Base-by-base conservation (phyloP, 2,888 invertebrate species). In the Caenorhabditis japonica region DNA sequence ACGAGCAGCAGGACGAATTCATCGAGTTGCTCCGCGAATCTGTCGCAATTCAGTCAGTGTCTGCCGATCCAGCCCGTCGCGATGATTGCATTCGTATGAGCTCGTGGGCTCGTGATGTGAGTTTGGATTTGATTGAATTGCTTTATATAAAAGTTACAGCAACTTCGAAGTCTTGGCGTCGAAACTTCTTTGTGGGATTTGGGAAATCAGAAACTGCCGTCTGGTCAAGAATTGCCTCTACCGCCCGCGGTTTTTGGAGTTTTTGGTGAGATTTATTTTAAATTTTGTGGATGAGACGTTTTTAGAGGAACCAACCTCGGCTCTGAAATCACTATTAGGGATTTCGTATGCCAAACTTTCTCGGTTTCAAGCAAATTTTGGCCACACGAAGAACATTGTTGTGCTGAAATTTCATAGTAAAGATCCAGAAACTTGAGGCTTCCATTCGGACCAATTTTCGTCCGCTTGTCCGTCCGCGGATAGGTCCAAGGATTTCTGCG, bases 41-140 rank as follows among this genome's bases (percentile, higher is more conserved):
- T 1, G 95, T 97, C 25, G 94, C 93, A 3, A 97, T 97, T 85
- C 93, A 93, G 83, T 95, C 95, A 4, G 95, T 97, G n/a, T 97
- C 97, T 23, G 92, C 94, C 86, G 94, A 93, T 92, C 91, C 93
- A 3, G 92, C 94, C 71, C 91, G 92, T 76, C 91, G 97, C 46
- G 89, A 90, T 15, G 95, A 97, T 78, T 92, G 94, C 78, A 90
- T 92, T 15, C 91, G 91, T 80, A 95, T 97, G 95, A 91, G 94
- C 27, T 90, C 94, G 76, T 96, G 94, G 94, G 75, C 85, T 13
- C 75, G 84, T 53, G 66, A 78, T 59, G 87, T 87, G 27, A 64
- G 68, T 62, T 58, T 41, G 38, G 12, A 44, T 47, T 53, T 60
- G 39, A 59, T 15, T 5, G 4, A 21, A 19, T 39, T 27, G 41